These are phyloP conservation scores for Pipistrellus kuhlii DNA, from an alignment of 2,797 vertebrate genomes.

Conservation along the genomic window DNA sequence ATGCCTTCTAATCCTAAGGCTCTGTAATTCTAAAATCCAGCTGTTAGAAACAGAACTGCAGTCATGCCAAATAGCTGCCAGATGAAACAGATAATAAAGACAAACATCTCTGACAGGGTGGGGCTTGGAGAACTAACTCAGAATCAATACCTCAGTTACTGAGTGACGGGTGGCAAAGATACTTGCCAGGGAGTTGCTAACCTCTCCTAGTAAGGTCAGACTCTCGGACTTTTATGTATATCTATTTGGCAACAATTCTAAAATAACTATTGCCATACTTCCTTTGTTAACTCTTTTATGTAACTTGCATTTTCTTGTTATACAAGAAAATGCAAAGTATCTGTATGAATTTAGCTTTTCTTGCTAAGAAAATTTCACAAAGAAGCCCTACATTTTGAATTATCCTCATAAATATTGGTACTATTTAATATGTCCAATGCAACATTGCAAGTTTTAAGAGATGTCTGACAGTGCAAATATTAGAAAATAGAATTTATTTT, in stretches of 20 bases:
- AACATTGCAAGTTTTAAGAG: neutral
- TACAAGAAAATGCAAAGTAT: neutral
- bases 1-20: neutral
- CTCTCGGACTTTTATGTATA: neutral
- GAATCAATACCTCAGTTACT: neutral
- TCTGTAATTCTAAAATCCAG: constrained; percentile 5
- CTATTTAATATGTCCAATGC: neutral
- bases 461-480: neutral
- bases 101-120: neutral
- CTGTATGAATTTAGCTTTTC: neutral
- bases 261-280: neutral
- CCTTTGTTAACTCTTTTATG: neutral
- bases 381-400: neutral
- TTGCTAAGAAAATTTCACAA: neutral
- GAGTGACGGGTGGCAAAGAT: neutral
- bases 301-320: neutral
- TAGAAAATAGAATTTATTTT: constrained; percentile 16
- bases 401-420: constrained; percentile 16
- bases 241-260: neutral
- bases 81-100: constrained; percentile 38
- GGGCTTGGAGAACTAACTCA: neutral
- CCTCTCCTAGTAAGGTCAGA: neutral
- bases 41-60: neutral
- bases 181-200: neutral
- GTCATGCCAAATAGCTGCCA: neutral